These are phyloP conservation scores for Drosophila novamexicana DNA, from an alignment of 1,140 invertebrate genomes.

Conservation along the genomic window DNA sequence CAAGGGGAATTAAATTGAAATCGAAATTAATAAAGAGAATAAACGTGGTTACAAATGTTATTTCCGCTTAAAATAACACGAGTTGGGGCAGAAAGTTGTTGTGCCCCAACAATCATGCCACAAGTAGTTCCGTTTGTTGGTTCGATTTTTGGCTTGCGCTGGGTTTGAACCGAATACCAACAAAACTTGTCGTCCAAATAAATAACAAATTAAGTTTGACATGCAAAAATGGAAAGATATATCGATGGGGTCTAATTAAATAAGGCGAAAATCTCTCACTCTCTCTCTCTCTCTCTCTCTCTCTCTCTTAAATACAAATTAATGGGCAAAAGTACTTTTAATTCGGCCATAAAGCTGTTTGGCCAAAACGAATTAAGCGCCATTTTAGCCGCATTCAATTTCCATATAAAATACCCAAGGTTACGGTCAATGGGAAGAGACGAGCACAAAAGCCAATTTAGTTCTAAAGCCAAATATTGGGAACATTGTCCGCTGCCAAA, in stretches of 20 bases:
- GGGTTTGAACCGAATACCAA: neutral
- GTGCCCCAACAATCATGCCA: neutral
- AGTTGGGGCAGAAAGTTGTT: neutral
- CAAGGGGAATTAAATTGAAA: no score
- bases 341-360: constrained; percentile 3
- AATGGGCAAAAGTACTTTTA: neutral
- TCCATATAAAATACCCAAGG: constrained; percentile 32
- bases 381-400: constrained; percentile 40
- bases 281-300: neutral
- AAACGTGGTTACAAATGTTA: no score
- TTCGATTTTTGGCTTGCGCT: constrained; percentile 61
- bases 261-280: neutral
- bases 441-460: constrained; percentile 18
- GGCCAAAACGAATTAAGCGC: constrained; percentile 25
- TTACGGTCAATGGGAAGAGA: constrained; percentile 27
- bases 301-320: constrained; percentile 12
- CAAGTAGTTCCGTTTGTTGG: constrained; percentile 54
- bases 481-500: neutral
- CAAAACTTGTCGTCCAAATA: constrained; percentile 23
- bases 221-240: constrained; percentile 39
- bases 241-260: neutral
- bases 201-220: constrained; percentile 66
- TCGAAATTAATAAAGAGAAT: no score
- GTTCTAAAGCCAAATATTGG: neutral
- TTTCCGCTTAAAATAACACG: no score